Evolutionary conservation across 1,140 invertebrate species (phyloP), one percentile per base, ranked within the genome.

Genomic region (Hyphantria cunea): DNA sequence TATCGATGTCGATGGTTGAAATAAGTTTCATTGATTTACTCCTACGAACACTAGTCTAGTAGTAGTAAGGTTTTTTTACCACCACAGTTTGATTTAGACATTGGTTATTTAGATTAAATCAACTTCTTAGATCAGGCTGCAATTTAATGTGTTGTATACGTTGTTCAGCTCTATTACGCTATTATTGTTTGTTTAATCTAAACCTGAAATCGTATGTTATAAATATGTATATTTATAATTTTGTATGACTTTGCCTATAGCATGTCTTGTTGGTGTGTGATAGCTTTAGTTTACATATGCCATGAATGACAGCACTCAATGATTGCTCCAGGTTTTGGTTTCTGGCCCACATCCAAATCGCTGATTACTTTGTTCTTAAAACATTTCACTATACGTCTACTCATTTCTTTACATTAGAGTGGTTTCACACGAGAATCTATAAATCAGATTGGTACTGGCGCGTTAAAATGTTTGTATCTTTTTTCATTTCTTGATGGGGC

Each of bases 301-400:
- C 55, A 66, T 83, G 75, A 82, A 80, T 81, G 78, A 81, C 66
- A 69, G 64, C 34, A 49, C 17, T 75, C 68, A 78, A 80, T 81
- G 75, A 66, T 61, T 64, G 62, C 48, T 66, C 55, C 55, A 56
- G 58, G 51, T 65, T 54, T 41, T 65, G 66, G 15, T 33, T 39
- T 44, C 55, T 78, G 78, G 75, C 68, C 39, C 13, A 14, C 9
- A 11, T 75, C 80, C 82, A 85, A 76, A 25, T 63, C 33, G 50
- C 60, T 70, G 73, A 84, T 82, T 72, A 70, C 74, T 81, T 75
- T 78, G 70, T 79, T 84, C 64, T 66, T 64, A 47, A 68, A 66
- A 70, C 59, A 70, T 65, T 72, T 73, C 66, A 77, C 68, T 73
- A 70, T 68, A 68, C 65, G 68, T 63, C 64, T 72, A 72, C 64